A percentile compares a stretch with the other conserved stretches of the same genome.
These are phyloP conservation scores for Bubo scandiacus DNA, from an alignment of 2,113 vertebrate species.

Conservation along the genomic window DNA sequence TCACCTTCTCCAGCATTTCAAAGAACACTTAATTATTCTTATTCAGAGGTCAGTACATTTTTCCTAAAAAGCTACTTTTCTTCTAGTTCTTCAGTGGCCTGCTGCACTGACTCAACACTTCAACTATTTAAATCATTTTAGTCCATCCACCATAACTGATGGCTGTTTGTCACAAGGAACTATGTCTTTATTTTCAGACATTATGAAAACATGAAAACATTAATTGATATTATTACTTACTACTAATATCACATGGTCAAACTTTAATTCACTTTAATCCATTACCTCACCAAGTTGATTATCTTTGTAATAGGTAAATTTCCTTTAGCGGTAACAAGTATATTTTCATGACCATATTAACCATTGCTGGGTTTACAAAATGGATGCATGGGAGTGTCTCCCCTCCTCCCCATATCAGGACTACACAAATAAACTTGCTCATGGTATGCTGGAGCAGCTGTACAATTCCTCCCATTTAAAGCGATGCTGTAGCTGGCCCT, in stretches of 20 bases:
- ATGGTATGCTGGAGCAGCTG: not conserved
- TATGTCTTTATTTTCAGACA: not conserved
- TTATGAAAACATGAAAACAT: not conserved
- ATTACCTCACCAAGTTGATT: not conserved
- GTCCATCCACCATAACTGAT: not conserved
- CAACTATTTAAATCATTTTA: not conserved
- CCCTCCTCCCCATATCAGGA: not conserved
- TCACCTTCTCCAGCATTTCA: not conserved
- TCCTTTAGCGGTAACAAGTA: not conserved
- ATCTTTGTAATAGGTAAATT: not conserved
- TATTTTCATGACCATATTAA: not conserved
- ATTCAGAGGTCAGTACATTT: not conserved
- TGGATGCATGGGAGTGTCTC: not conserved
- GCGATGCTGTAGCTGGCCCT: not conserved
- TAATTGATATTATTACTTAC: not conserved
- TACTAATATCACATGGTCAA: not conserved
- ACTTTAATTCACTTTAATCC: not conserved
- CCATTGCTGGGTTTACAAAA: not conserved
- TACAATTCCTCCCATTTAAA: conserved; percentile 5
- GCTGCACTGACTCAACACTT: not conserved
- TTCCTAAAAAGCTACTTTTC: not conserved
- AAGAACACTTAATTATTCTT: not conserved
- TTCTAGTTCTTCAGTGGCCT: not conserved
- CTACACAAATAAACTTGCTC: not conserved
- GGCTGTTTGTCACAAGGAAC: not conserved